Evolutionary conservation across 2,888 invertebrate species (phyloP).

Genomic region (Idaea straminata): DNA sequence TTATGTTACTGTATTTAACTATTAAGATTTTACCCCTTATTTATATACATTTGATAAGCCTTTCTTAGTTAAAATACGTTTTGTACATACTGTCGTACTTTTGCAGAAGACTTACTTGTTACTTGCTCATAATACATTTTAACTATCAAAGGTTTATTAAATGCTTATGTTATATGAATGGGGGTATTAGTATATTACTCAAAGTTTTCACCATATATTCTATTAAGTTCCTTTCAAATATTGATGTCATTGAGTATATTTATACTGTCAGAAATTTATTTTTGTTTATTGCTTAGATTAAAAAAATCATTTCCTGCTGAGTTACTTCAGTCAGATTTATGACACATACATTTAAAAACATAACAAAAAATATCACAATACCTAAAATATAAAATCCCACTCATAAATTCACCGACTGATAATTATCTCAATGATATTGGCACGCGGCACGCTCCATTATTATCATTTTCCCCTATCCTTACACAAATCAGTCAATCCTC

Average conservation of each 20-base stretch:
- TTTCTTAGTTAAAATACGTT: too few relatives aligned
- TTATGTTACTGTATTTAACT: not conserved
- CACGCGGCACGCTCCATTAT: slow-evolving; percentile 60
- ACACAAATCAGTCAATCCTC: slow-evolving; percentile 68
- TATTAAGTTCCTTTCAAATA: not conserved
- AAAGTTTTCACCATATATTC: too few relatives aligned
- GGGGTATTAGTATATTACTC: too few relatives aligned
- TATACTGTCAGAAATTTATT: not conserved
- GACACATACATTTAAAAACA: slow-evolving; percentile 33
- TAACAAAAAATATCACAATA: slow-evolving; percentile 49
- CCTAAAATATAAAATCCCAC: slow-evolving; percentile 42
- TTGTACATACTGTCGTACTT: too few relatives aligned
- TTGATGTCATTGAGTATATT: not conserved
- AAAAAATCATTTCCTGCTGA: not conserved
- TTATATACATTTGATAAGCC: not conserved
- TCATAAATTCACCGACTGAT: slow-evolving; percentile 35
- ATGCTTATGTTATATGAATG: too few relatives aligned
- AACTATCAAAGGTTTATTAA: too few relatives aligned
- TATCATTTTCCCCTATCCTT: slow-evolving; percentile 53
- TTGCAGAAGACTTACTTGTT: too few relatives aligned
- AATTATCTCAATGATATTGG: slow-evolving; percentile 51
- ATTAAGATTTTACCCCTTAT: not conserved
- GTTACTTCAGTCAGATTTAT: slow-evolving; percentile 29
- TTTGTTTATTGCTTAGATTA: slow-evolving; percentile 48
- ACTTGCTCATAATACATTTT: too few relatives aligned